Base-by-base conservation (phyloP, 2,888 invertebrate species). In the Priocnemis perturbator region DNA sequence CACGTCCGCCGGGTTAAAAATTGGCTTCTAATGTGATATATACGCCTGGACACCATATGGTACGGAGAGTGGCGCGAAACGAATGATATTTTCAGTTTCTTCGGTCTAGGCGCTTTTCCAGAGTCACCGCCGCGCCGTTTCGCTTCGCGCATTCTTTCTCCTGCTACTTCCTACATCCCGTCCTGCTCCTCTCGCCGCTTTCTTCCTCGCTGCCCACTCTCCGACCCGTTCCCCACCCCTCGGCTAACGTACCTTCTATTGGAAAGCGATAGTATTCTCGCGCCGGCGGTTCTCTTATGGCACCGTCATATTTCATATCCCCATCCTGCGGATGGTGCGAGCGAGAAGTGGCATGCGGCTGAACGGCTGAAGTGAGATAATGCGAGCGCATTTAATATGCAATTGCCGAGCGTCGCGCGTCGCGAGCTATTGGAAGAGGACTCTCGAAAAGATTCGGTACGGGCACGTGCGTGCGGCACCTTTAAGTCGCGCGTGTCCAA, bases 21-120 rank as follows among this genome's bases (percentile, higher is more conserved):
- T 86, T 83, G 86, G 81, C 83, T 84, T 81, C 85, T 84, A 82
- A 86, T 86, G 84, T 85, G 86, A 86, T 85, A 85, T 84, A 86
- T 80, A 83, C 37, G 37, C 37, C 60, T 66, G 82, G 81, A 81
- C 79, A 83, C 85, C 85, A 84, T 83, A 85, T 85, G 85, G 85
- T 74, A 67, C 72, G 68, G 71, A 79, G 74, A 82, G 80, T 77
- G 81, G 80, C 81, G 80, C 80, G 77, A 76, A 74, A 73, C 68
- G 76, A 65, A 82, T 81, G 81, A 83, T 83, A 83, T 83, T 83
- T 83, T 78, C 73, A 76, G 76, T 70, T 73, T 60, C 70, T 69
- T 57, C 65, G 21, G 63, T 60, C 63, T 52, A 15, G 62, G 67
- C 64, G 67, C 48, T 72, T 65, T 73, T 37, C 68, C 58, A 11